Conservation (phyloP, 1,140 invertebrate genomes). For the Papilio aristodemus region DNA sequence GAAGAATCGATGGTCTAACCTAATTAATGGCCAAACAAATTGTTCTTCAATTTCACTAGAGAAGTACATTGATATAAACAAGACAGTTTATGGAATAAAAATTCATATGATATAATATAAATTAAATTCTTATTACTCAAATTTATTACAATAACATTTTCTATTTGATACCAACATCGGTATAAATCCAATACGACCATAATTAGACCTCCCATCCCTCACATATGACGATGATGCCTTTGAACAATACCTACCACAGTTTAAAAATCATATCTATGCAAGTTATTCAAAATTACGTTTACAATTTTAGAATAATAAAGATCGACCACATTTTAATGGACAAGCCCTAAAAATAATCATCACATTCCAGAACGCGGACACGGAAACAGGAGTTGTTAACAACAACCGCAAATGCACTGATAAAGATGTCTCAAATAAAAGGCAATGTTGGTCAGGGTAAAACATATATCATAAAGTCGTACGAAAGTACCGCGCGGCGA, state of each 20-base stretch:
- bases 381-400: background rate
- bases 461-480: slow-evolving; percentile 1
- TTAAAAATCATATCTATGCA: too few relatives aligned
- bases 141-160: too few relatives aligned
- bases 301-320: too few relatives aligned
- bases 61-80: background rate
- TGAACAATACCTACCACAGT: too few relatives aligned
- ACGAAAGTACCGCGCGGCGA: background rate
- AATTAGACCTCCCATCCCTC: too few relatives aligned
- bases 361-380: background rate
- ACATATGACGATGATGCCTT: too few relatives aligned
- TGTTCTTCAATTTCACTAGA: background rate
- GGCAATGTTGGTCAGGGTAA: background rate
- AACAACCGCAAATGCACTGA: background rate
- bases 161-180: too few relatives aligned
- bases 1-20: slow-evolving; percentile 22
- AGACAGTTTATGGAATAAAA: too few relatives aligned
- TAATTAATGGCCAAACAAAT: slow-evolving; percentile 22
- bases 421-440: slow-evolving; percentile 5
- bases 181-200: too few relatives aligned
- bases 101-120: background rate
- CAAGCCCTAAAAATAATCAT: background rate
- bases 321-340: too few relatives aligned
- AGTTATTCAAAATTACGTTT: too few relatives aligned
- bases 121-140: background rate